Conservation (phyloP, 2,888 invertebrate genomes). For the Syritta pipiens region DNA sequence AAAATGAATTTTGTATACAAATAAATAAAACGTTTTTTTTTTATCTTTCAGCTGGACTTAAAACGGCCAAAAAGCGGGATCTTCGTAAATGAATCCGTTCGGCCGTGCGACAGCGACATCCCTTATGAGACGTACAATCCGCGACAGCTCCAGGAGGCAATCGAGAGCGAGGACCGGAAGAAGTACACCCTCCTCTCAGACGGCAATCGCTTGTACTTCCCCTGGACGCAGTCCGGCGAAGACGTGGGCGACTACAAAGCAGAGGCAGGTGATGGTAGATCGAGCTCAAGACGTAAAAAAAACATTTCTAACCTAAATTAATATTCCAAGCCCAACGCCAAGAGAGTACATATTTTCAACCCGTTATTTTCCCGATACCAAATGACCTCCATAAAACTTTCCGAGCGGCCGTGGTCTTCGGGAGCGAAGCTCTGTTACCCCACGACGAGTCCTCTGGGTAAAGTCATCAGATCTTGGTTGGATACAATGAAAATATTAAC, state of each 20-base stretch:
- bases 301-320: neutral
- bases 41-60: constrained; percentile 73
- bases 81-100: constrained; percentile 75
- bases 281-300: neutral
- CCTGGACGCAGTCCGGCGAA: constrained; percentile 6
- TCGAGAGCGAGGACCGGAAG: constrained; percentile 73
- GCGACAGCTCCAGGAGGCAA: constrained; percentile 74
- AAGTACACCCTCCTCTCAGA: constrained; percentile 72
- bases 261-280: neutral
- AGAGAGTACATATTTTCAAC: constrained; percentile 18
- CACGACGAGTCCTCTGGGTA: neutral
- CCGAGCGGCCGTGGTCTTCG: constrained; percentile 74
- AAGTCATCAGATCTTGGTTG: neutral
- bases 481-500: neutral
- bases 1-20: too few species aligned
- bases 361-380: constrained; percentile 72
- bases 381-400: constrained; percentile 74
- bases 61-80: constrained; percentile 77
- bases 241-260: neutral
- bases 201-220: constrained; percentile 32
- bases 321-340: neutral
- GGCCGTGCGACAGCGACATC: constrained; percentile 70
- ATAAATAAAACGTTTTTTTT: too few species aligned
- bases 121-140: constrained; percentile 76
- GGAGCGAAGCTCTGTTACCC: constrained; percentile 70